Evolutionary conservation across 2,113 vertebrate species (phyloP).

Genomic region (Riparia riparia): DNA sequence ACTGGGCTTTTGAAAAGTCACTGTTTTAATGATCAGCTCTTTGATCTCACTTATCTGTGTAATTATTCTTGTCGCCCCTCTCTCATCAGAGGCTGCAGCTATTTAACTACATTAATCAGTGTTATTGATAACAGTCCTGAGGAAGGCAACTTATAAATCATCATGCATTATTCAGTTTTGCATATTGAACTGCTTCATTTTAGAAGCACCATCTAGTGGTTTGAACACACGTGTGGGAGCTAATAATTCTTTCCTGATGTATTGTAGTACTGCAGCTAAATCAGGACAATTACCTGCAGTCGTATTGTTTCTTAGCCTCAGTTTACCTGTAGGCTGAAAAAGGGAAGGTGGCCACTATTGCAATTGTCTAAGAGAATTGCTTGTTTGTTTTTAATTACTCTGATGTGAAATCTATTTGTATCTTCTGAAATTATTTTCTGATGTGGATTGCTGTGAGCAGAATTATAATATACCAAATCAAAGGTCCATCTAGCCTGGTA

Average conservation of each 20-base stretch:
- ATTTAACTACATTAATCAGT: neutral
- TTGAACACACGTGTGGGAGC: neutral
- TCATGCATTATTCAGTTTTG: neutral
- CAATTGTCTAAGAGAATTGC: neutral
- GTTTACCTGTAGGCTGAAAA: neutral
- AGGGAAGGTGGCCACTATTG: neutral
- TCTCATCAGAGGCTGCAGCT: neutral
- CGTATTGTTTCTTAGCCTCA: neutral
- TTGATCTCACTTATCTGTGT: neutral
- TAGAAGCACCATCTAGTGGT: slow-evolving; percentile 66
- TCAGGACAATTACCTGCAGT: neutral
- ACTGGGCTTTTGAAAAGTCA: neutral
- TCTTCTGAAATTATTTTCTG: neutral
- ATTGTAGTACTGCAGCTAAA: neutral
- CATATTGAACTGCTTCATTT: slow-evolving; percentile 11
- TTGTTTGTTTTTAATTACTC: neutral
- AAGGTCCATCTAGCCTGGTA: neutral
- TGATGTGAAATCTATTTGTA: neutral
- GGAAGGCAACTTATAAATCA: neutral
- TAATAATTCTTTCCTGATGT: neutral
- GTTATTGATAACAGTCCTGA: neutral
- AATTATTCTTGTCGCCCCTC: neutral
- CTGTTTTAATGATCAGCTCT: neutral
- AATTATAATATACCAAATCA: neutral
- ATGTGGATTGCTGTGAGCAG: neutral